phyloP scores from a whole-genome alignment of 1,140 invertebrate genomes.

The Drosophila bipectinata region DNA sequence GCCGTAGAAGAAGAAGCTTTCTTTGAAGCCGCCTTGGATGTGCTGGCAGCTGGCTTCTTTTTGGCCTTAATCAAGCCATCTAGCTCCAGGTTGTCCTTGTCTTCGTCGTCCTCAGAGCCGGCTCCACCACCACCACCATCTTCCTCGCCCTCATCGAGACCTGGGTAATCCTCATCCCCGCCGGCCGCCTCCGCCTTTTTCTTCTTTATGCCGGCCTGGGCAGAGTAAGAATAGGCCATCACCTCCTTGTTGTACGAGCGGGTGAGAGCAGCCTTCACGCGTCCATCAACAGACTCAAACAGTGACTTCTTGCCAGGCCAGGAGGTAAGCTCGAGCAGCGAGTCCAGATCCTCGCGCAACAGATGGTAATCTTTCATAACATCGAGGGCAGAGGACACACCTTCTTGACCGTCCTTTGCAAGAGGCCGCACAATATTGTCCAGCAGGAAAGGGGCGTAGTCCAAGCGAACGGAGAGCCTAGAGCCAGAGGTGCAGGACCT shows the following conservation, averaged over 20 bases:
- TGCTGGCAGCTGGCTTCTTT: constrained; percentile 57
- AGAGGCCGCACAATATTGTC: constrained; percentile 91
- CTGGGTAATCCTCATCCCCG: constrained; percentile 69
- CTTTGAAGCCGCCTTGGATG: constrained; percentile 49
- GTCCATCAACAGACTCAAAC: constrained; percentile 90
- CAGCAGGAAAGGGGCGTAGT: constrained; percentile 91
- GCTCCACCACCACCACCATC: constrained; percentile 80
- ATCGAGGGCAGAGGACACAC: constrained; percentile 89
- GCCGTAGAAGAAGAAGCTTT: constrained; percentile 38
- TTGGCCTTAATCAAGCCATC: constrained; percentile 91
- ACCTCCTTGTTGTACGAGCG: constrained; percentile 94
- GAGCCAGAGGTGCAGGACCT: constrained; percentile 91
- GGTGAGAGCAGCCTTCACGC: constrained; percentile 97
- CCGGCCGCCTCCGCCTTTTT: constrained; percentile 84
- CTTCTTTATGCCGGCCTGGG: constrained; percentile 86
- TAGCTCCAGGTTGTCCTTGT: constrained; percentile 88
- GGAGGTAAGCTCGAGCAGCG: constrained; percentile 91
- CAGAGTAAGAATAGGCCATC: constrained; percentile 89
- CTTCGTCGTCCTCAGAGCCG: constrained; percentile 83
- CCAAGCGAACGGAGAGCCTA: constrained; percentile 90
- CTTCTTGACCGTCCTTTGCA: constrained; percentile 87
- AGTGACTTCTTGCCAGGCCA: constrained; percentile 93
- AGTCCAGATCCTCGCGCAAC: constrained; percentile 95
- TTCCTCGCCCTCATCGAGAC: constrained; percentile 67
- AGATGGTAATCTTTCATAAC: constrained; percentile 94